A percentile compares a stretch with the other conserved stretches of the same genome.
phyloP scores from a whole-genome alignment of 30 jellyfish, hydroid and myxozoan genomes.

The Turritopsis rubra region DNA sequence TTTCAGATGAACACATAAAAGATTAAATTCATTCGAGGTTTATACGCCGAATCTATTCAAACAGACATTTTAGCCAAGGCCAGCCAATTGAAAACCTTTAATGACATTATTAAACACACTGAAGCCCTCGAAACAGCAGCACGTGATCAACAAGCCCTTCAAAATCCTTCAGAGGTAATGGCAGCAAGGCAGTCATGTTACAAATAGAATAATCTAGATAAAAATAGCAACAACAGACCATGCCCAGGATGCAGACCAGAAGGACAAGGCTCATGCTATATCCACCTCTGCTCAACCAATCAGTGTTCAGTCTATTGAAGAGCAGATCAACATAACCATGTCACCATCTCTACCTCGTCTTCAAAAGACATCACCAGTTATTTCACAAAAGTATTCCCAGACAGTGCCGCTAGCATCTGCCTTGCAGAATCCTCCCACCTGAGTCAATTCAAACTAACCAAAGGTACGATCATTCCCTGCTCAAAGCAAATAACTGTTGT shows the following conservation, averaged over 20 bases:
- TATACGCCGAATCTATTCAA: background rate
- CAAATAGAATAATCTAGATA: background rate
- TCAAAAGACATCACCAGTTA: background rate
- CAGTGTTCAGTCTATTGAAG: background rate
- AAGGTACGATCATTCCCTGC: background rate
- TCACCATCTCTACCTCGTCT: background rate
- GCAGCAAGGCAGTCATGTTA: constrained; percentile 4
- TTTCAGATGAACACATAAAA: background rate
- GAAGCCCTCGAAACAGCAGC: constrained; percentile 14
- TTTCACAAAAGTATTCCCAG: background rate
- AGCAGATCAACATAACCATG: background rate
- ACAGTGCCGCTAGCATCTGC: background rate
- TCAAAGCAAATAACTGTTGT: background rate
- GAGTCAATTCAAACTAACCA: background rate
- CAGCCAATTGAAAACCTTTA: constrained; percentile 19
- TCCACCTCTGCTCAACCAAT: background rate
- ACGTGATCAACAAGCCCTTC: constrained; percentile 1
- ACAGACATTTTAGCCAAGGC: constrained; percentile 21
- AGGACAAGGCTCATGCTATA: background rate
- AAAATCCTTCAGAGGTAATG: constrained; percentile 7
- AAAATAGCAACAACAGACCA: background rate
- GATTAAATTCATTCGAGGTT: constrained; percentile 6
- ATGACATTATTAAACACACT: constrained; percentile 12
- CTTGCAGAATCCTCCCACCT: background rate
- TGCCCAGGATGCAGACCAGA: constrained; percentile 26